Evolutionary conservation across 2,888 invertebrate species (phyloP), one percentile per base, ranked within the genome.

Genomic region (Galerucella pusilla): DNA sequence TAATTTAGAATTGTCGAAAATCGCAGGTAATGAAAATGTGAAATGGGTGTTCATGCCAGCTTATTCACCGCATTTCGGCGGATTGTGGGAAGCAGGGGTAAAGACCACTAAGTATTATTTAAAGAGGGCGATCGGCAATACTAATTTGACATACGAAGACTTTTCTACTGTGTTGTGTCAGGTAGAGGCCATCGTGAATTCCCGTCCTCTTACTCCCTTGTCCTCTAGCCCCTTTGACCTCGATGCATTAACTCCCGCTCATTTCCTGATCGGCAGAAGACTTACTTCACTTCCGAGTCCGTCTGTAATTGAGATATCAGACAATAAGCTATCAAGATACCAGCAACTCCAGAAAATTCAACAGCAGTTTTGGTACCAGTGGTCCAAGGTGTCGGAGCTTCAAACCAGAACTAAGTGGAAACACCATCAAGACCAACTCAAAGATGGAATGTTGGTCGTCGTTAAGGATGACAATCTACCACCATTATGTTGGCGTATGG

Each of bases 191-290:
- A 11, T 61, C 5, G 14, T 70, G 46, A 70, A 70, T 16, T 70
- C 61, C 49, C 16, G 69, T 10, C 69, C 45, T 4, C 46, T 70
- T 20, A 10, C n/a, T 9, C 61, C 69, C n/a, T 20, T 70, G n/a
- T 60, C 69, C 7, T 49, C 69, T 9, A 20, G 16, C 46, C 69
- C 52, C 3, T 25, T 61, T 49, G 61, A 70, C 46, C 10, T 61
- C 12, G 61, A 70, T 11, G 63, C 46, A 9, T 49, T 63, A n/a
- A 63, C 69, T 11, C 69, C 69, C 16, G 46, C 69, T 11, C 69
- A 70, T 63, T 70, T 70, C 49, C 61, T 70, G 2, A 70, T 70
- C 20, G 69, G 61, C 14, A 45, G 57, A 11, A 16, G 57, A 9
- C 35, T 68, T 14, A 28, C 49, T 9, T 14, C 68, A n/a, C 28